phyloP scores from a whole-genome alignment of 2,888 invertebrate genomes.

The Drosophila cyrtoloma region DNA sequence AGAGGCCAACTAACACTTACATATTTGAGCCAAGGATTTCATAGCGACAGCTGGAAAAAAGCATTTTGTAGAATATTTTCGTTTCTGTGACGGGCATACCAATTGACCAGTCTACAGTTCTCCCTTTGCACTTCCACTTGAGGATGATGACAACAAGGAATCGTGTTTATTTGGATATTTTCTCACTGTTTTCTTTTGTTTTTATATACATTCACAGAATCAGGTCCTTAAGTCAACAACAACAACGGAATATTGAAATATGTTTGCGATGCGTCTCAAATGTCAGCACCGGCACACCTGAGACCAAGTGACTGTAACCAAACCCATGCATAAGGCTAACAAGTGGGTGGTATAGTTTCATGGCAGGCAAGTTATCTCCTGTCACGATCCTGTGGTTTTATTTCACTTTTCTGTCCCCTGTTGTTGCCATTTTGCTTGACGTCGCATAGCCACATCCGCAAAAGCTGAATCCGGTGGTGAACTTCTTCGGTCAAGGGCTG shows the following conservation, averaged over 20 bases:
- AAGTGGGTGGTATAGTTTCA: conserved; percentile 44
- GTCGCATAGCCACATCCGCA: background rate
- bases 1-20: conserved; percentile 12
- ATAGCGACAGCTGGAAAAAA: conserved; percentile 44
- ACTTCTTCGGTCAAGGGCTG: conserved; percentile 7
- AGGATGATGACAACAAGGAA: background rate
- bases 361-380: conserved; percentile 33
- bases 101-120: conserved; percentile 11
- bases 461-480: background rate
- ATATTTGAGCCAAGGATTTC: conserved; percentile 26
- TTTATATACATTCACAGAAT: background rate
- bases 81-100: conserved; percentile 18
- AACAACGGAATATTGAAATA: conserved; percentile 15
- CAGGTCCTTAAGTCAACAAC: background rate
- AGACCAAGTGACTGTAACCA: conserved; percentile 18
- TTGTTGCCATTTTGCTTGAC: conserved; percentile 25
- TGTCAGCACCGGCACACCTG: conserved; percentile 18
- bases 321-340: conserved; percentile 10
- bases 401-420: conserved; percentile 19
- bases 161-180: background rate
- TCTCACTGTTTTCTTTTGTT: background rate
- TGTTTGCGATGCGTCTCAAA: conserved; percentile 22
- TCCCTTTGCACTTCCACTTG: background rate
- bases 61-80: conserved; percentile 44
- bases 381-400: conserved; percentile 28